A percentile compares a stretch with the other conserved stretches of the same genome.
Conservation (phyloP, 2,888 invertebrate genomes). For the Cheilosia impressa region DNA sequence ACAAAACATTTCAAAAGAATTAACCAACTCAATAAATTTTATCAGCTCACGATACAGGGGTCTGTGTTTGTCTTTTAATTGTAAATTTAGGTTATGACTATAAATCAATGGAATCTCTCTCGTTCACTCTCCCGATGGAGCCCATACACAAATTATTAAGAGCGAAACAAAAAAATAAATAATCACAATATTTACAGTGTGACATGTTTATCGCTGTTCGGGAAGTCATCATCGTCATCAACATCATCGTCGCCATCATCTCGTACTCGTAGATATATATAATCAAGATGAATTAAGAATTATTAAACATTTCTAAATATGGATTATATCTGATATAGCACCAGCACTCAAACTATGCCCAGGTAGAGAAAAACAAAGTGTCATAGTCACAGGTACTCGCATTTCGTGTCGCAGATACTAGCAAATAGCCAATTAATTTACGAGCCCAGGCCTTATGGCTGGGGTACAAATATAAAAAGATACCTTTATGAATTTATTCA, state of each 20-base stretch:
- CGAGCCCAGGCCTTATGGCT: slow-evolving; percentile 45
- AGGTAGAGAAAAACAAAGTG: not conserved
- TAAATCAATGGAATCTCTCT: slow-evolving; percentile 70
- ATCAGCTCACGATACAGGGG: slow-evolving; percentile 61
- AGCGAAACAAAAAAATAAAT: slow-evolving; percentile 41
- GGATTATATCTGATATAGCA: slow-evolving; percentile 47
- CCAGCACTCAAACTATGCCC: slow-evolving; percentile 17
- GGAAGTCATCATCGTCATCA: slow-evolving; percentile 52
- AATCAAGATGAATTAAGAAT: slow-evolving; percentile 70
- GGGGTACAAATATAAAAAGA: slow-evolving; percentile 48
- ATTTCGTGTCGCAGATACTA: slow-evolving; percentile 20
- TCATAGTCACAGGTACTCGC: not conserved
- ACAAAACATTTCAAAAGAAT: slow-evolving; percentile 70
- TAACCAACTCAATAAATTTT: slow-evolving; percentile 71
- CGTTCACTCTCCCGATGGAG: slow-evolving; percentile 3
- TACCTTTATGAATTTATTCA: slow-evolving; percentile 67
- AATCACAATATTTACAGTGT: slow-evolving; percentile 68
- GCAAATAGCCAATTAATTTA: slow-evolving; percentile 69
- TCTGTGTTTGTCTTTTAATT: slow-evolving; percentile 63
- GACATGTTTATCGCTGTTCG: slow-evolving; percentile 67
- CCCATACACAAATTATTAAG: slow-evolving; percentile 36
- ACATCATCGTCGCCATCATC: slow-evolving; percentile 38
- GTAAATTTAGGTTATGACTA: slow-evolving; percentile 74
- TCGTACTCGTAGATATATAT: not conserved
- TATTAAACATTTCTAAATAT: slow-evolving; percentile 72